Percentiles rank a stretch among this genome's conserved stretches.
phyloP scores from a whole-genome alignment of 2,113 vertebrate species.

The Poecile atricapillus region DNA sequence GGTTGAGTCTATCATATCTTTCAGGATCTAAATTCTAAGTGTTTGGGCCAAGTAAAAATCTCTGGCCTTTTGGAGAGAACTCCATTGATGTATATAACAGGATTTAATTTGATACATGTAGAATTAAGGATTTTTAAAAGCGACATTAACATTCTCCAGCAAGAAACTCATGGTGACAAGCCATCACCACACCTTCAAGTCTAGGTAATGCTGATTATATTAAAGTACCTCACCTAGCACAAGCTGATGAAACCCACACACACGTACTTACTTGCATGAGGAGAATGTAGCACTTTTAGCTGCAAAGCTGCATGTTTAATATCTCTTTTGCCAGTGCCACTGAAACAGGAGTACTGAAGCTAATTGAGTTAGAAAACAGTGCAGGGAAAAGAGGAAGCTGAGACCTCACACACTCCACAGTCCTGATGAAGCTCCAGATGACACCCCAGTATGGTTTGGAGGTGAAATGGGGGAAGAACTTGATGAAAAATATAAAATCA shows the following conservation, averaged over 20 bases:
- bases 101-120: neutral
- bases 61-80: neutral
- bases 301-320: neutral
- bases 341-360: neutral
- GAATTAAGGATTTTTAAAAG: neutral
- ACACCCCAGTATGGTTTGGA: neutral
- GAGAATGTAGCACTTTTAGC: neutral
- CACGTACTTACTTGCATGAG: neutral
- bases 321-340: neutral
- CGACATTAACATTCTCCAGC: neutral
- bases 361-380: neutral
- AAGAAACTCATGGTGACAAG: neutral
- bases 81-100: neutral
- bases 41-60: neutral
- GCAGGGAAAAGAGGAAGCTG: neutral
- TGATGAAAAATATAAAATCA: neutral
- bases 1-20: neutral
- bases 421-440: neutral
- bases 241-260: neutral
- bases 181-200: neutral
- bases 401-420: neutral
- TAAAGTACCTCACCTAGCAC: neutral
- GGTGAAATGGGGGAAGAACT: neutral
- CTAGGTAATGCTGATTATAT: neutral
- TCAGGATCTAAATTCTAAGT: neutral